Evolutionary conservation across 2,888 invertebrate species (phyloP).

Genomic region (Rhingia rostrata): DNA sequence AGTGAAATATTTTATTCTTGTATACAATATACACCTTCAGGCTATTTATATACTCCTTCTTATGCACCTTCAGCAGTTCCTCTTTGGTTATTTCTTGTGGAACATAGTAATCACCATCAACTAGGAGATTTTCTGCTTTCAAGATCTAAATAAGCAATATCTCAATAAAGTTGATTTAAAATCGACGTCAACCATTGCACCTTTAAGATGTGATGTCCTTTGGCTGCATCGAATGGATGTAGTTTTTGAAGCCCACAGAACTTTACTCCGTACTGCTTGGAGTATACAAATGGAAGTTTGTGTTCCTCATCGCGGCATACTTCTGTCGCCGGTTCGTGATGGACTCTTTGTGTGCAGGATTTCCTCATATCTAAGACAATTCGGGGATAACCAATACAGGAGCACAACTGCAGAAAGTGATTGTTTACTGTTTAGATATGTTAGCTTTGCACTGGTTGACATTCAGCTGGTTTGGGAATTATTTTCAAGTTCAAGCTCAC

Average conservation of each 20-base stretch:
- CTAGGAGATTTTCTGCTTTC: conserved; percentile 86
- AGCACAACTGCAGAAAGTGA: background rate
- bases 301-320: conserved; percentile 57
- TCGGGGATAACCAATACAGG: background rate
- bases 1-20: background rate
- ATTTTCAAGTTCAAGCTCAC: conserved; percentile 43
- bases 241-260: conserved; percentile 92
- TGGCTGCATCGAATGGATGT: conserved; percentile 94
- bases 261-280: conserved; percentile 90
- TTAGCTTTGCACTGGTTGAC: conserved; percentile 18
- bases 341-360: conserved; percentile 62
- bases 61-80: conserved; percentile 91
- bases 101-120: conserved; percentile 86
- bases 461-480: conserved; percentile 41
- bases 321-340: conserved; percentile 46
- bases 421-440: background rate
- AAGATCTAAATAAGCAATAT: conserved; percentile 83
- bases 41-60: conserved; percentile 88
- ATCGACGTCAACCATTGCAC: conserved; percentile 81
- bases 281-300: conserved; percentile 91
- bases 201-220: conserved; percentile 91
- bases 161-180: background rate
- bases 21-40: conserved; percentile 85
- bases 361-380: conserved; percentile 44
- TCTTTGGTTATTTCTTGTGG: conserved; percentile 89